Conservation (phyloP, 2,888 invertebrate species). For the Andrena bicolor region DNA sequence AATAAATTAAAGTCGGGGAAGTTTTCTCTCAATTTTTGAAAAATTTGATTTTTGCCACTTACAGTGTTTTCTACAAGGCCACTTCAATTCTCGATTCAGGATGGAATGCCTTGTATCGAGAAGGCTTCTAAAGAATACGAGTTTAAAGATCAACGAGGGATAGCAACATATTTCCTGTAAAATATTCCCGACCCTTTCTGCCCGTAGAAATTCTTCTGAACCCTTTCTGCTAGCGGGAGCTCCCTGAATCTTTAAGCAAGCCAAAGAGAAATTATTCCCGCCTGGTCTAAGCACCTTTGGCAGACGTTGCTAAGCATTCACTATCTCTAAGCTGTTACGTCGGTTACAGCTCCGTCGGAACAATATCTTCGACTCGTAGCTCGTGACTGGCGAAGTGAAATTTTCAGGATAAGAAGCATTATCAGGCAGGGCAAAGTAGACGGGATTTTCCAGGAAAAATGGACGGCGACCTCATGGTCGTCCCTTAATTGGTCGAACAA, state of each 20-base stretch:
- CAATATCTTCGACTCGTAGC: constrained; percentile 50
- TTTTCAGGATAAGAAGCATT: constrained; percentile 22
- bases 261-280: constrained; percentile 66
- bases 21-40: too few species aligned
- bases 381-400: constrained; percentile 36
- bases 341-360: constrained; percentile 27
- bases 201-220: constrained; percentile 47
- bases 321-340: constrained; percentile 46
- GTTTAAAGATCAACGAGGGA: constrained; percentile 40
- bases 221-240: constrained; percentile 30
- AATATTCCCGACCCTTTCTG: constrained; percentile 51
- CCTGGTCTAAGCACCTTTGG: constrained; percentile 61
- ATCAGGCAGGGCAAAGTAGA: neutral
- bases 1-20: too few species aligned
- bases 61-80: too few species aligned
- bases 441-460: constrained; percentile 35
- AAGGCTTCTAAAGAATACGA: constrained; percentile 41
- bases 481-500: constrained; percentile 74
- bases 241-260: constrained; percentile 55
- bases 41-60: too few species aligned
- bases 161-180: constrained; percentile 52
- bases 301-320: constrained; percentile 49
- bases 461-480: constrained; percentile 58
- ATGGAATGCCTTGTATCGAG: constrained; percentile 16
- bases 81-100: neutral